A percentile compares a stretch with the other conserved stretches of the same genome.
Evolutionary conservation across 2,797 vertebrate species (phyloP).

Genomic region (Eospalax fontanierii): DNA sequence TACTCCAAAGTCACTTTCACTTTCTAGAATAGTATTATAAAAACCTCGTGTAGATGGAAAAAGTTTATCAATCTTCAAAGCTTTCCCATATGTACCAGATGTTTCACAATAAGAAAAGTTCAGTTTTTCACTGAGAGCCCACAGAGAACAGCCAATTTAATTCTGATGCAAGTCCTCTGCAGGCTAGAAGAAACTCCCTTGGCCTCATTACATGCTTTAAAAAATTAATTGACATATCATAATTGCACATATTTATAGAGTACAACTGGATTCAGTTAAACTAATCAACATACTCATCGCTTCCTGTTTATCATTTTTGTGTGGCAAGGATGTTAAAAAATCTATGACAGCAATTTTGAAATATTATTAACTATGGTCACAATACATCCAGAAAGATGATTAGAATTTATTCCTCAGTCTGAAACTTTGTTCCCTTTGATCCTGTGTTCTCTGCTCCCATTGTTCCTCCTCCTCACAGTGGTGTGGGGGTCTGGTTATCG

Average conservation of each 20-base stretch:
- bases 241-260: background rate
- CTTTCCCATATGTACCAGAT: background rate
- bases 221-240: background rate
- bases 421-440: background rate
- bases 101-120: slow-evolving; percentile 65
- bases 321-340: background rate
- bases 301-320: background rate
- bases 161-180: slow-evolving; percentile 10
- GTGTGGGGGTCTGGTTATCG: background rate
- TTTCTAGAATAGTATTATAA: background rate
- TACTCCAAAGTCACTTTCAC: background rate
- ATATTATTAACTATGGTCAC: background rate
- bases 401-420: background rate
- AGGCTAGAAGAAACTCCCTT: background rate
- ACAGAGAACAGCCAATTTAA: slow-evolving; percentile 57
- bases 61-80: background rate
- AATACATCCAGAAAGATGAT: background rate
- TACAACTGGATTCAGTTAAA: background rate
- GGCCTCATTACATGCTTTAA: background rate
- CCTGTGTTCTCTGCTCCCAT: too few relatives aligned
- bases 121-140: slow-evolving; percentile 64
- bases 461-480: background rate
- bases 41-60: background rate
- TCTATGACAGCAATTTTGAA: background rate
- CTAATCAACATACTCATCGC: background rate